A percentile compares a stretch with the other conserved stretches of the same genome.
phyloP scores from a whole-genome alignment of 2,113 vertebrate genomes.

The Chloroceryle aenea region DNA sequence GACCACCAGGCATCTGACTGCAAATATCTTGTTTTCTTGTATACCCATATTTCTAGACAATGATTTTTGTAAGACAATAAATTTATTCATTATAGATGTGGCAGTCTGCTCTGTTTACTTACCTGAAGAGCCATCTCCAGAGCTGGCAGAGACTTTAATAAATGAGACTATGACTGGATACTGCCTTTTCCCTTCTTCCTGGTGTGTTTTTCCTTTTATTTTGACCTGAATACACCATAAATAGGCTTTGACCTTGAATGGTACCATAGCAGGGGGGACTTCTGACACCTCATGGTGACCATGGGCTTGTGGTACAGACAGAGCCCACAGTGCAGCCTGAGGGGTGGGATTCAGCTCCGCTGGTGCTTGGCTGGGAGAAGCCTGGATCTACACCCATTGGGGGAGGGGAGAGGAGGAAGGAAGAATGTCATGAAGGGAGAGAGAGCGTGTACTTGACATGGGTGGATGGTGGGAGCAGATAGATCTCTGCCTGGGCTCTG shows the following conservation, averaged over 20 bases:
- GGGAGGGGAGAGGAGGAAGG: no score
- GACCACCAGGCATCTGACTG: slow-evolving; percentile 88
- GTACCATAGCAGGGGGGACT: neutral
- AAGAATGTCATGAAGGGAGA: no score
- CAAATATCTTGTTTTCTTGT: slow-evolving; percentile 89
- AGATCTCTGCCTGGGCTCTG: neutral
- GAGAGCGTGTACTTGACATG: no score
- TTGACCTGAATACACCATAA: neutral
- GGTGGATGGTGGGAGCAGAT: no score
- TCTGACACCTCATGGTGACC: neutral
- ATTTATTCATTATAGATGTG: slow-evolving; percentile 94
- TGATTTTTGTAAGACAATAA: slow-evolving; percentile 99
- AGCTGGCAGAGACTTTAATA: slow-evolving; percentile 75
- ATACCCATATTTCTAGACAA: slow-evolving; percentile 96
- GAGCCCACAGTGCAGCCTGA: neutral
- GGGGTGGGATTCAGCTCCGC: neutral
- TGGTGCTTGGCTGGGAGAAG: no score
- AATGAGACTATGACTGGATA: slow-evolving; percentile 69
- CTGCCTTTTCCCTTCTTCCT: slow-evolving; percentile 69
- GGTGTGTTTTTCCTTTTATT: neutral
- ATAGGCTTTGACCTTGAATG: neutral
- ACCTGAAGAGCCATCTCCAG: slow-evolving; percentile 57
- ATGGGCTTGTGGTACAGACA: neutral
- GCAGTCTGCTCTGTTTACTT: slow-evolving; percentile 78
- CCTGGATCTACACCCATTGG: no score